Percentiles rank a stretch among this genome's conserved stretches.
Evolutionary conservation across 2,113 vertebrate genomes (phyloP).

Genomic region (Nansenia antarctica): DNA sequence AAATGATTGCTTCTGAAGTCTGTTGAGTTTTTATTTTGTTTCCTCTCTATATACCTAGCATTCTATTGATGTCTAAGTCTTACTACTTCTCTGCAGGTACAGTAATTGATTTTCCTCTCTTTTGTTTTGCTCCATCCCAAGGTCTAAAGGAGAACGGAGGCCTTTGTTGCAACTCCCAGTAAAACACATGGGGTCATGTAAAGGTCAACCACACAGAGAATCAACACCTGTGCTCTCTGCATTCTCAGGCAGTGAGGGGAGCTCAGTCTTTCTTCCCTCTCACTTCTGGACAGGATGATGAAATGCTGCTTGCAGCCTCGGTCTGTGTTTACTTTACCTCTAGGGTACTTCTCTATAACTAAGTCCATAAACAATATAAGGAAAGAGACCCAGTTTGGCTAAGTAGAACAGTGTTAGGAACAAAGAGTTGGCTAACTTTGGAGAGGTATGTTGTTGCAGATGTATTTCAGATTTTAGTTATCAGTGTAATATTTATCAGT

Average conservation of each 20-base stretch:
- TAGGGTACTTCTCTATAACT: slow-evolving; percentile 21
- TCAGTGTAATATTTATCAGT: neutral
- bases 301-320: slow-evolving; percentile 52
- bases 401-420: too few relatives aligned
- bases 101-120: slow-evolving; percentile 18
- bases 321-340: slow-evolving; percentile 64
- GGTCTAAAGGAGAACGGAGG: slow-evolving; percentile 60
- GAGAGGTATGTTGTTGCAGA: too few relatives aligned
- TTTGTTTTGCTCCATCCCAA: slow-evolving; percentile 34
- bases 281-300: slow-evolving; percentile 60
- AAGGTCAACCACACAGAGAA: slow-evolving; percentile 71
- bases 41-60: neutral
- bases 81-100: neutral
- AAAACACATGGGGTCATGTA: slow-evolving; percentile 62
- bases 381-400: neutral
- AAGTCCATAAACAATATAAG: neutral
- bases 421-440: too few relatives aligned
- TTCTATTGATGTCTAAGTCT: too few relatives aligned
- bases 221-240: slow-evolving; percentile 63
- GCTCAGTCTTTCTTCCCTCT: slow-evolving; percentile 68
- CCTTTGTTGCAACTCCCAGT: slow-evolving; percentile 42
- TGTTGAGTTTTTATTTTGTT: neutral
- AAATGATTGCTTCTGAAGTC: neutral
- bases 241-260: slow-evolving; percentile 61
- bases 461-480: too few relatives aligned